Base-by-base conservation (phyloP, 2,888 invertebrate species). In the Heliconius hortense region DNA sequence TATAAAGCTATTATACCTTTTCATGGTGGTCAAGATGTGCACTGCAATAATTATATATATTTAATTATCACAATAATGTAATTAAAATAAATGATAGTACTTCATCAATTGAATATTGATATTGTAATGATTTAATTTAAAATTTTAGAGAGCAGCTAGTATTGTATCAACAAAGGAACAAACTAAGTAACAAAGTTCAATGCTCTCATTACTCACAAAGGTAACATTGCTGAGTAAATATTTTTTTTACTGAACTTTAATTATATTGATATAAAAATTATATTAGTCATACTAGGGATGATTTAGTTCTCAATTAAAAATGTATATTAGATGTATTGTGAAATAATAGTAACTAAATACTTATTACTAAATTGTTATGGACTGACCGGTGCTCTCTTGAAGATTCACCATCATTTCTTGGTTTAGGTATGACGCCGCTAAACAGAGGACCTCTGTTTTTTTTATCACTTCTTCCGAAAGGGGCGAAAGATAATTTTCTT, bases 321-420 rank as follows among this genome's bases (percentile, higher is more conserved):
- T 10, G 56, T 21, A n/a, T 56, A 56, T 8, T 56, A 56, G 1
- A n/a, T 56, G 10, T 56, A 48, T 48, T 48, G 48, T 48, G 48
- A 18, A 18, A 48, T 18, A 18, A 53, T 53, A 8, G 53, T 21
- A 53, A 21, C 5, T 53, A 21, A 21, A 15, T 15, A 43, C 43
- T 1, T 43, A 8, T 53, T 21, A 53, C 21, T 53, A 68, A 53
- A 56, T 31, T 56, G n/a, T 56, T 28, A 15, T n/a, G 24, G n/a
- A 67, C 84, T 82, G 81, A 93, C 91, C 93, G 89, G 78, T 89
- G 91, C 74, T 94, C 93, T 73, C 88, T 87, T 1, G 88, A 82
- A 28, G 87, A 83, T 43, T 90, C 90, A 1, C 82, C 88, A 72
- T 92, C 92, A 78, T 84, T 86, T 71, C 83, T 87, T 0, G 89